Evolutionary conservation across 2,113 vertebrate genomes (phyloP).

Genomic region (Myiagra hebetior): DNA sequence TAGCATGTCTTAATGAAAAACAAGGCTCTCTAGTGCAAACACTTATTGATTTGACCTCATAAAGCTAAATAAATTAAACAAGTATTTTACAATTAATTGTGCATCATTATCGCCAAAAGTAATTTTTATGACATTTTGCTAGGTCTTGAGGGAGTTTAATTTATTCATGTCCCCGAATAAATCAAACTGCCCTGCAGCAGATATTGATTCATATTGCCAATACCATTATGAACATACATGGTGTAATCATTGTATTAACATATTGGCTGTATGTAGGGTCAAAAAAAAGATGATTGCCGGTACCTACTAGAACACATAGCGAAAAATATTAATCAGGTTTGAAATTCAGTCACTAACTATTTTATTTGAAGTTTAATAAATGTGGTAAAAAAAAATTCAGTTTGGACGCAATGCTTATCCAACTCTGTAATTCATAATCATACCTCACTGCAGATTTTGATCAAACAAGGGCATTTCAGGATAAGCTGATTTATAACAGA

Average conservation of each 20-base stretch:
- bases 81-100: slow-evolving; percentile 85
- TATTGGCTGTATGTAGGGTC: slow-evolving; percentile 28
- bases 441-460: not conserved
- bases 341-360: not conserved
- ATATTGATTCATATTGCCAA: slow-evolving; percentile 87
- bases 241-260: slow-evolving; percentile 66
- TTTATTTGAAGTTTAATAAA: not conserved
- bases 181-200: slow-evolving; percentile 81
- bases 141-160: slow-evolving; percentile 81
- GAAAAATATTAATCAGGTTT: not conserved
- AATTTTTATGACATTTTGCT: slow-evolving; percentile 91
- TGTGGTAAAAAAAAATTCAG: not conserved
- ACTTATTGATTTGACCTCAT: slow-evolving; percentile 85
- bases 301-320: not conserved
- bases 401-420: not conserved
- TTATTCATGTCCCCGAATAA: slow-evolving; percentile 86
- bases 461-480: not conserved
- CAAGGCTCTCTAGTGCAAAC: slow-evolving; percentile 65
- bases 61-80: slow-evolving; percentile 79
- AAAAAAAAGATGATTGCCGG: slow-evolving; percentile 34
- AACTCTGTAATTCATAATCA: not conserved
- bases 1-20: slow-evolving; percentile 42
- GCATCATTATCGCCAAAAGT: slow-evolving; percentile 85
- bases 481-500: not conserved
- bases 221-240: slow-evolving; percentile 78